Evolutionary conservation across 2,888 invertebrate species (phyloP), one percentile per base, ranked within the genome.

Genomic region (Chrysotoxum bicinctum): DNA sequence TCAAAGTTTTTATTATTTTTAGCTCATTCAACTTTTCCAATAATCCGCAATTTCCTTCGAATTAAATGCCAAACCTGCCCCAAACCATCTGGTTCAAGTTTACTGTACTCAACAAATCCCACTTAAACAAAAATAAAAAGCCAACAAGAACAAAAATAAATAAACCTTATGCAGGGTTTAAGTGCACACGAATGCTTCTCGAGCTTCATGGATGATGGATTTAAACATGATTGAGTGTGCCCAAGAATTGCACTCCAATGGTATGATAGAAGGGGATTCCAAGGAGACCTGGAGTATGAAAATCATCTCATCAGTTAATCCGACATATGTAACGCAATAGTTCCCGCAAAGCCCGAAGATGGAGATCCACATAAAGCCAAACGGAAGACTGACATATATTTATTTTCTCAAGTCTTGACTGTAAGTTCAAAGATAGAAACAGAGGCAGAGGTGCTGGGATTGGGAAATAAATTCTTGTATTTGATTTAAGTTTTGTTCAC

Each of bases 291-390:
- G 35, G 6, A 58, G 32, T 8, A 50, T 30, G 48, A 68, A 37
- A 52, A 40, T 69, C 75, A 75, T 80, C 75, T 69, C 80, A 75
- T 80, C 75, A 70, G 69, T 75, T 75, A 75, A 80, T 62, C 80
- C 32, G 75, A 80, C 80, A 80, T 75, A 54, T 79, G 62, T 70
- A 80, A 75, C 52, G 54, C 62, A 75, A 75, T 52, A 60, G 32
- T 72, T 66, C 19, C 10, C 58, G 26, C 19, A 21, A 48, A 48
- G 7, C 21, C 21, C 7, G 6, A 23, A 23, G 23, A 48, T 14
- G 12, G 1, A 14, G 14, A 50, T 14, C 14, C 9, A 14, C 23
- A 23, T 14, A n/a, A n/a, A 62, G 2, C 16, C 8, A 43, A 32
- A 45, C 14, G 16, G 10, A 19, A 3, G 21, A 72, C 73, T 72